A percentile compares a stretch with the other conserved stretches of the same genome.
Conservation (phyloP, 2,888 invertebrate species). For the Protonemura montana region DNA sequence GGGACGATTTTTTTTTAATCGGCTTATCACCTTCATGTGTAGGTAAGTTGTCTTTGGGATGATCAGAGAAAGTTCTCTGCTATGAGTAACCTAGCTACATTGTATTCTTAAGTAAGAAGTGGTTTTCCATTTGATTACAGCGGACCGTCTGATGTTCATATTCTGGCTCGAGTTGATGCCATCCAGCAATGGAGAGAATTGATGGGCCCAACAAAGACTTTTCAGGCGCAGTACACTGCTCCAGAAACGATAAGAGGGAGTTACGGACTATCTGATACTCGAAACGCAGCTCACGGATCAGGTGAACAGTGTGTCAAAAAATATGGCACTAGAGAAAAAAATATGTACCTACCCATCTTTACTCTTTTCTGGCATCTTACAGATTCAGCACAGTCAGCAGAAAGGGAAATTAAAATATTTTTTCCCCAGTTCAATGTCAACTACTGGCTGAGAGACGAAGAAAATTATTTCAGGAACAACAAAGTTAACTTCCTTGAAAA, state of each 20-base stretch:
- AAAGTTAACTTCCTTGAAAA: conserved; percentile 64
- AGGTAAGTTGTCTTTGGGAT: conserved; percentile 63
- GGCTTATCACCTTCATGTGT: conserved; percentile 81
- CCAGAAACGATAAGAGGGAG: conserved; percentile 82
- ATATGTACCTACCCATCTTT: no score
- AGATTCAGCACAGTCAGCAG: conserved; percentile 80
- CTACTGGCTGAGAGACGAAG: conserved; percentile 70
- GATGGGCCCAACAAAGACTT: conserved; percentile 92
- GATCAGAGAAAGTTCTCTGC: conserved; percentile 20
- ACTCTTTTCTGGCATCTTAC: conserved; percentile 54
- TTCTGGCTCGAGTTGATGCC: conserved; percentile 79
- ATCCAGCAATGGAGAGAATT: conserved; percentile 81
- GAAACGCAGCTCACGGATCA: conserved; percentile 94
- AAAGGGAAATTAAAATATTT: conserved; percentile 80
- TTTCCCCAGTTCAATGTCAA: conserved; percentile 81
- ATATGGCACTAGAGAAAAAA: no score
- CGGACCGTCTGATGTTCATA: conserved; percentile 82
- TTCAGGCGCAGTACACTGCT: conserved; percentile 77
- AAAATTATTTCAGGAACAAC: conserved; percentile 60
- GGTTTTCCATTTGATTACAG: conserved; percentile 63
- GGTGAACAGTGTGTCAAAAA: conserved; percentile 63
- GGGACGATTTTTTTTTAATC: conserved; percentile 82
- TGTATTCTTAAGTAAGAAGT: not conserved
- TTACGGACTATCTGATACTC: conserved; percentile 91
- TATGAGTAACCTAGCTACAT: not conserved